Base-by-base conservation (phyloP, 2,797 vertebrate species). In the Falco novaeseelandiae region DNA sequence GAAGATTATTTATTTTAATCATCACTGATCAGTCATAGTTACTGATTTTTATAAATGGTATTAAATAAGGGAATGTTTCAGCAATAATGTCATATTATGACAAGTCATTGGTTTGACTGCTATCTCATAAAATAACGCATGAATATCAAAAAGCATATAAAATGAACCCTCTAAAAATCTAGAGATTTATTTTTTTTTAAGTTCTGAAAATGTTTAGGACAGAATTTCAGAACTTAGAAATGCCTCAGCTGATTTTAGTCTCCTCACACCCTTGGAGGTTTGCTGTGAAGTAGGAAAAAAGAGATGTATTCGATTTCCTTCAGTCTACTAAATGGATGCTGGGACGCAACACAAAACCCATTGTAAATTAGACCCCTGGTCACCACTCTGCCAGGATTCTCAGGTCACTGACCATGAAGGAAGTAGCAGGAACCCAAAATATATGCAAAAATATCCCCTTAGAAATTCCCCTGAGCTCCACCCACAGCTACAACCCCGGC, bases 41-140 rank as follows among this genome's bases (percentile, higher is more conserved):
- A 46, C 63, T 90, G 93, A 13, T 85, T 96, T 93, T 95, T 91
- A 93, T 84, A 96, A 93, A 93, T 88, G 79, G 22, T 76, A 85
- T 87, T 91, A 92, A 94, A 85, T 92, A 94, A 80, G 72, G 36
- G 62, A 89, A 70, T 59, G 62, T 91, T 95, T 91, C 81, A 59
- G 84, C 81, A 94, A 57, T 92, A 96, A 44, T 89, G 81, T 78
- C 73, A 9, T 52, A 82, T 92, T 91, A 95, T 89, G 95, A 91
- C 84, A 91, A 89, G 84, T 42, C 89, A 84, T 67, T 90, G 83
- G 83, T 81, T 89, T 89, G 87, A 87, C 81, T 83, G 83, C 87
- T 81, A 13, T 46, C 62, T 93, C 65, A 4, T 94, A 92, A 92
- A 90, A 91, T 59, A 92, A 27, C 20, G 57, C 81, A 44, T 74